These are phyloP conservation scores for Sisyra nigra DNA, from an alignment of 2,888 invertebrate species.

Conservation along the genomic window DNA sequence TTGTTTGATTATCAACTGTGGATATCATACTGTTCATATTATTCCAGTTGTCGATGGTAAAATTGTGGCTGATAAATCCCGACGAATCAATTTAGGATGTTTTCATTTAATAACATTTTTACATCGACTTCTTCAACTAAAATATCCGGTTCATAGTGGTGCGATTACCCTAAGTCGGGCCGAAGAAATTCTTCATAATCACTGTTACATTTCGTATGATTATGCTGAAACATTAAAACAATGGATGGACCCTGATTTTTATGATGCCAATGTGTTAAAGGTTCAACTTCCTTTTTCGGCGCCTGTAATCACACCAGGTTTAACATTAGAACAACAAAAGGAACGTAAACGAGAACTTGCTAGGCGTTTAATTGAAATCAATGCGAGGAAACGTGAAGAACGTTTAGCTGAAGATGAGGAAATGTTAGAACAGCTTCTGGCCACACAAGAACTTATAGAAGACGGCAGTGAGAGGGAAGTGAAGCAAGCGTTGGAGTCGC, in stretches of 20 bases:
- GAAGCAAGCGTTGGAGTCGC: conserved; percentile 55
- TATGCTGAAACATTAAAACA: conserved; percentile 62
- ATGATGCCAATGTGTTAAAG: conserved; percentile 65
- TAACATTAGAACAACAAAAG: conserved; percentile 68
- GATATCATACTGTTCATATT: conserved; percentile 78
- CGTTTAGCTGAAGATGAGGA: conserved; percentile 80
- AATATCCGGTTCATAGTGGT: conserved; percentile 82
- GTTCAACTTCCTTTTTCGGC: conserved; percentile 74
- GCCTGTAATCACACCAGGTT: conserved; percentile 39
- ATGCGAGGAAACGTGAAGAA: conserved; percentile 76
- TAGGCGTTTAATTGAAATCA: conserved; percentile 69
- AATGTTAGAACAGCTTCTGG: conserved; percentile 57
- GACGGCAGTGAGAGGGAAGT: conserved; percentile 59
- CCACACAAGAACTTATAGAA: conserved; percentile 61
- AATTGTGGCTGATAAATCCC: conserved; percentile 50
- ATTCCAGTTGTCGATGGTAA: conserved; percentile 63
- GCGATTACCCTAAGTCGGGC: conserved; percentile 74
- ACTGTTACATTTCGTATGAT: conserved; percentile 60
- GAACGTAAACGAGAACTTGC: conserved; percentile 79
- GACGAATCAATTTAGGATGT: conserved; percentile 78
- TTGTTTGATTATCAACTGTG: conserved; percentile 67
- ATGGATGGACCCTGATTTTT: conserved; percentile 71
- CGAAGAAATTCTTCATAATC: conserved; percentile 72
- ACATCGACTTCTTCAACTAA: conserved; percentile 76
- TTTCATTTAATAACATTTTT: conserved; percentile 71